Evolutionary conservation across 2,797 vertebrate species (phyloP), one percentile per base, ranked within the genome.

Genomic region (Gymnocypris eckloni): DNA sequence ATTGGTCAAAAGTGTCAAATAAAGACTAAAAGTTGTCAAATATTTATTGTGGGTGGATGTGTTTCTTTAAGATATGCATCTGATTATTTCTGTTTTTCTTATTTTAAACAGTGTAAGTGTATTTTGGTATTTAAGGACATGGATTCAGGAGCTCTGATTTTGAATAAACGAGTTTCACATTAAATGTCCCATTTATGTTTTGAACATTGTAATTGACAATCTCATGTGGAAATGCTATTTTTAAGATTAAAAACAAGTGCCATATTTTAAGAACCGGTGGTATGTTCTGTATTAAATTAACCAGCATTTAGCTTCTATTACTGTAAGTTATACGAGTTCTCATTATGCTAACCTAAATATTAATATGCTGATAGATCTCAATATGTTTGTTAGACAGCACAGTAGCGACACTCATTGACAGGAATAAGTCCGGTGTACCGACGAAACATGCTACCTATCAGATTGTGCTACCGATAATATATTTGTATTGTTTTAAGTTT

Each of bases 1-100:
- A 22, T 76, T 10, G 72, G 25, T 20, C 45, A 50, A n/a, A 7
- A 48, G 71, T 73, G 71, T 73, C 13, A 66, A 59, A 61, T 11
- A n/a, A 33, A 37, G 2, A 18, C 15, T 37, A 33, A 66, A 66
- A 33, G 2, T 16, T 33, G 28, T 66, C 28, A 9, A 64, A 50
- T 52, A 52, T 76, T 76, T 76, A 20, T 75, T 76, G n/a, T 76
- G 13, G 72, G 25, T 76, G 25, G 72, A 20, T 72, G 41, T 45
- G 37, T 41, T 41, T 71, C 18, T 71, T 71, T 43, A 4, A 54
- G 56, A 59, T 59, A 59, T 59, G 4, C 22, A 59, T 67, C 64
- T 37, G 28, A 13, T 73, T 73, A 41, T 71, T 71, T 70, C 28
- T 2, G 37, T 10, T n/a, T 48, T 73, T 13, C 12, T 72, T 43